These are phyloP conservation scores for Phenganax stokvisi DNA, from an alignment of 92 coral and sea anemone genomes.

Conservation along the genomic window DNA sequence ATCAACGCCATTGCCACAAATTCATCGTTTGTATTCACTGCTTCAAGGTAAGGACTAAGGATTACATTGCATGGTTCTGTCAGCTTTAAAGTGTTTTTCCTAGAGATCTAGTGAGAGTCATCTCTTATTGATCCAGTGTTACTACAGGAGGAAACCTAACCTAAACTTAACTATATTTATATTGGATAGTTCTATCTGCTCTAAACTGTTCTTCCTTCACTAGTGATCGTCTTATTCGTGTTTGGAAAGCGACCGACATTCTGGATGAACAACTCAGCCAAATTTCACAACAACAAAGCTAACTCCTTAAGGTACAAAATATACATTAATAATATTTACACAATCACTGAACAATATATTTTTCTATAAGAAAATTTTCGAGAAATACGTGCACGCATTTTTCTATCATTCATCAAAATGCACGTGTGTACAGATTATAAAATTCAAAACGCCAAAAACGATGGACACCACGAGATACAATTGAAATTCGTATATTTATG, in stretches of 20 bases:
- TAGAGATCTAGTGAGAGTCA: too few relatives aligned
- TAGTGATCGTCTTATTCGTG: slow-evolving; percentile 95
- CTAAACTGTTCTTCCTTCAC: slow-evolving; percentile 21
- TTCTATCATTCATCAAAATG: background rate
- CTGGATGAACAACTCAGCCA: slow-evolving; percentile 80
- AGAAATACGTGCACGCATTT: background rate
- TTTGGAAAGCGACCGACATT: slow-evolving; percentile 90
- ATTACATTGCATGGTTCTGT: background rate
- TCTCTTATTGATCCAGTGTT: too few relatives aligned
- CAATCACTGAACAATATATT: background rate
- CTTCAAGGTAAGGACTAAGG: slow-evolving; percentile 62
- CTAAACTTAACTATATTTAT: background rate
- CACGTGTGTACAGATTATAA: slow-evolving; percentile 4
- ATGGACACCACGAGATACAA: background rate
- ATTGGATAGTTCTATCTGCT: background rate
- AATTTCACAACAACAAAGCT: slow-evolving; percentile 8
- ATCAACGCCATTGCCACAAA: slow-evolving; percentile 89
- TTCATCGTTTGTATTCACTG: slow-evolving; percentile 94
- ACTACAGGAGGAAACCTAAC: background rate
- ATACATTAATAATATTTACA: background rate
- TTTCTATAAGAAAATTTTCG: slow-evolving; percentile 5
- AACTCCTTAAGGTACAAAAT: background rate
- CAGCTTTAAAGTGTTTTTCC: too few relatives aligned
- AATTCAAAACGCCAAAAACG: background rate
- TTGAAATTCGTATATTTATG: slow-evolving; percentile 5